Percentiles rank a stretch among this genome's conserved stretches.
Evolutionary conservation across 2,797 vertebrate genomes (phyloP).

Genomic region (Pteropus rufus): DNA sequence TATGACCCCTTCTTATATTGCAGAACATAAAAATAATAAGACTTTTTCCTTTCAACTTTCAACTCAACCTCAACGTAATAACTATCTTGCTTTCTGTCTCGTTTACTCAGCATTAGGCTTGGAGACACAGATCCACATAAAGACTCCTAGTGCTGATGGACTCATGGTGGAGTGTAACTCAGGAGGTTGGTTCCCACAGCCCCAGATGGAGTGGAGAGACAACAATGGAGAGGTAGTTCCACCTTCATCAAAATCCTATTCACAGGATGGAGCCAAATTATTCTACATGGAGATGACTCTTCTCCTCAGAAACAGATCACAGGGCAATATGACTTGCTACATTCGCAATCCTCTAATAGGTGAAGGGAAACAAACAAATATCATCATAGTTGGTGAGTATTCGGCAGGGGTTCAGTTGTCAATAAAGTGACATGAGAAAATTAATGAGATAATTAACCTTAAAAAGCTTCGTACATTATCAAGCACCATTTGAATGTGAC

Average conservation of each 20-base stretch:
- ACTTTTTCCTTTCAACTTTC: not conserved
- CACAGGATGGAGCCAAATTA: not conserved
- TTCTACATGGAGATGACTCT: not conserved
- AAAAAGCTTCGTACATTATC: not conserved
- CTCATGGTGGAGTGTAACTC: not conserved
- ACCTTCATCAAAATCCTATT: not conserved
- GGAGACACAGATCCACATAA: not conserved
- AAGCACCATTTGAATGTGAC: not conserved
- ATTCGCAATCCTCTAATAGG: not conserved
- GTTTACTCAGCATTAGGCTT: not conserved
- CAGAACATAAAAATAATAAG: not conserved
- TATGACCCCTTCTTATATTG: not conserved
- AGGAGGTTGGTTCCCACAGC: constrained; percentile 29
- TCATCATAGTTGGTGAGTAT: constrained; percentile 20
- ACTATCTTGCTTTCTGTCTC: not conserved
- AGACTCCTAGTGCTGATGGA: fast-evolving
- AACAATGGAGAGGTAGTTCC: not conserved
- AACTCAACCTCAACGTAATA: not conserved
- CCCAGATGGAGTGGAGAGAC: constrained; percentile 6
- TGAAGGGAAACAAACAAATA: not conserved
- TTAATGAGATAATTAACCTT: not conserved
- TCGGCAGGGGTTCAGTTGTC: not conserved
- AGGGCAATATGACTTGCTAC: not conserved
- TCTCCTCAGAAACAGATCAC: not conserved
- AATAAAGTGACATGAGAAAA: not conserved